Conservation (phyloP, 2,797 vertebrate genomes). For the Meriones psammophilus region DNA sequence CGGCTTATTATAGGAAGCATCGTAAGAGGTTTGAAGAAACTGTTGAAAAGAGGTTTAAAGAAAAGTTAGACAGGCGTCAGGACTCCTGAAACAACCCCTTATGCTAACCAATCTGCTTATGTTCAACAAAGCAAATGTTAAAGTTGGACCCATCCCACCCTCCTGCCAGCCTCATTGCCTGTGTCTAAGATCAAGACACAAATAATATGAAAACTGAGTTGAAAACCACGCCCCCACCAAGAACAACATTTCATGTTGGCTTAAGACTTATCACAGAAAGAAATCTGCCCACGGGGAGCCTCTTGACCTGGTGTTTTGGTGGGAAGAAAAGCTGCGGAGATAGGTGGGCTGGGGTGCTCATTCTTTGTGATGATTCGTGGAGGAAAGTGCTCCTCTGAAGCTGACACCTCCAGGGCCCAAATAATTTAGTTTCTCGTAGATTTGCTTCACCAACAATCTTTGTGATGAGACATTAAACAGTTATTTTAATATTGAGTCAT, state of each 20-base stretch:
- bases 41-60: neutral
- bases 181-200: conserved; percentile 63
- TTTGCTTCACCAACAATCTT: conserved; percentile 49
- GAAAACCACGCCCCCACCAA: conserved; percentile 70
- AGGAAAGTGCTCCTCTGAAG: conserved; percentile 64
- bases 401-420: neutral
- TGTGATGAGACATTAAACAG: conserved; percentile 55
- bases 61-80: neutral
- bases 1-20: conserved; percentile 28
- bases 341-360: conserved; percentile 64
- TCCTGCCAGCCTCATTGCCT: neutral
- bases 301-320: neutral
- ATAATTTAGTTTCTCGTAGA: conserved; percentile 41
- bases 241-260: conserved; percentile 74
- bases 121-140: conserved; percentile 41
- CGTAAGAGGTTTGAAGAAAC: conserved; percentile 25
- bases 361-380: conserved; percentile 69
- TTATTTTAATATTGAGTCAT: conserved; percentile 57
- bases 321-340: conserved; percentile 40
- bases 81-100: neutral
- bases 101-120: conserved; percentile 26
- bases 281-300: conserved; percentile 72
- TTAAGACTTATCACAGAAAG: conserved; percentile 69
- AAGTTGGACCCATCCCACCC: conserved; percentile 14
- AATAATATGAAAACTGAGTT: conserved; percentile 72